Base-by-base conservation (phyloP, 1,140 invertebrate species). In the Drosophila serrata region DNA sequence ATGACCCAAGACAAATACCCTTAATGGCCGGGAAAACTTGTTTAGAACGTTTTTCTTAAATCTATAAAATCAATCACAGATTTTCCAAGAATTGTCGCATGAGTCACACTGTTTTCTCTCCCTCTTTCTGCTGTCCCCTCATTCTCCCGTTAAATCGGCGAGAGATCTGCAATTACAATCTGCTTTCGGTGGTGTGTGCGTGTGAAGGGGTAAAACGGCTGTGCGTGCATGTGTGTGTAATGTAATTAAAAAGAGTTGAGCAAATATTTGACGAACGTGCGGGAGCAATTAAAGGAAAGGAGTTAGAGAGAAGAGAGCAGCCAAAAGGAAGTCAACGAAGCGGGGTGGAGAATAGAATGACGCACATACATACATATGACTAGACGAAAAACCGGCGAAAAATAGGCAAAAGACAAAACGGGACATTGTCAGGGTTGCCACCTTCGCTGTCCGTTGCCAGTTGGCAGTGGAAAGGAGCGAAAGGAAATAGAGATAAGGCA, bases 251-350 rank as follows among this genome's bases (percentile, higher is more conserved):
- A 90, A 86, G 86, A 90, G 81, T 86, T 91, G 73, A 78, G 70
- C 85, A 91, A 91, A 91, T 91, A 91, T 91, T 91, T 91, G 81
- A 90, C 70, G 85, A 90, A 91, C 90, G 90, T 91, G 90, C 82
- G 81, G 80, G 67, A 81, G 76, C 84, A 90, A 91, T 79, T 87
- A 75, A 37, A 24, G 24, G 24, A 46, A 81, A 49, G 48, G 46
- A 67, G 72, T 51, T 35, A 27, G 27, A 56, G 43, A 64, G 43
- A 46, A 60, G 35, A 70, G 68, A 55, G 40, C 43, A 48, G 35
- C 33, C 39, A 67, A 51, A 53, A n/a, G n/a, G 17, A 35, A 31
- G 62, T 48, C 39, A 63, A 29, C 45, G 31, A 63, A 73, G 63
- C 67, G 81, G 77, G 81, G 57, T 24, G 17, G 58, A 45, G 46